Evolutionary conservation across 64 coral and sea anemone genomes (phyloP).

Genomic region (Montipora capricornis): DNA sequence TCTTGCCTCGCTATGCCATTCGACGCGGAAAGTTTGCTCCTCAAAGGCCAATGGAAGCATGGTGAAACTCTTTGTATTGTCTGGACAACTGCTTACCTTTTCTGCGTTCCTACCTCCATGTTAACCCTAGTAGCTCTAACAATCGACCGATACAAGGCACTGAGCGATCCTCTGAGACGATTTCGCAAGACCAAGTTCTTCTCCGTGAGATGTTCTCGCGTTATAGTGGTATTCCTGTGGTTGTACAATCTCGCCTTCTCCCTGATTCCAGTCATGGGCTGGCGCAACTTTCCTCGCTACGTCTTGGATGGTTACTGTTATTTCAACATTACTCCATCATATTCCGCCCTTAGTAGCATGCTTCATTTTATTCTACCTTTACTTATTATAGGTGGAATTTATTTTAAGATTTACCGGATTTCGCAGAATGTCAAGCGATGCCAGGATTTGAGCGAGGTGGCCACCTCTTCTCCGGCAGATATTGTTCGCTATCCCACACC

Average conservation of each 20-base stretch:
- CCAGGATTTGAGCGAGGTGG: neutral
- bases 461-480: neutral
- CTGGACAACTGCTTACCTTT: constrained; percentile 83
- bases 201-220: constrained; percentile 49
- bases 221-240: constrained; percentile 80
- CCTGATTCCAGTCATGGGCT: constrained; percentile 85
- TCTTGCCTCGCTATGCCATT: constrained; percentile 87
- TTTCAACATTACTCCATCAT: constrained; percentile 70
- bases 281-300: constrained; percentile 15
- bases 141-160: constrained; percentile 82
- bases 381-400: constrained; percentile 72
- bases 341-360: constrained; percentile 77
- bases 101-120: constrained; percentile 82
- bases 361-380: constrained; percentile 90
- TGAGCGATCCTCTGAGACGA: constrained; percentile 76
- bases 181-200: constrained; percentile 71
- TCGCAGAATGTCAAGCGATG: constrained; percentile 39
- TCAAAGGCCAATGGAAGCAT: constrained; percentile 46
- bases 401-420: constrained; percentile 86
- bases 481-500: constrained; percentile 5
- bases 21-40: constrained; percentile 67
- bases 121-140: constrained; percentile 78
- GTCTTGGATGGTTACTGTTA: constrained; percentile 36
- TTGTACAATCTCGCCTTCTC: constrained; percentile 69
- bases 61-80: constrained; percentile 67